Base-by-base conservation (phyloP, 2,888 invertebrate genomes). In the Galerucella pusilla region DNA sequence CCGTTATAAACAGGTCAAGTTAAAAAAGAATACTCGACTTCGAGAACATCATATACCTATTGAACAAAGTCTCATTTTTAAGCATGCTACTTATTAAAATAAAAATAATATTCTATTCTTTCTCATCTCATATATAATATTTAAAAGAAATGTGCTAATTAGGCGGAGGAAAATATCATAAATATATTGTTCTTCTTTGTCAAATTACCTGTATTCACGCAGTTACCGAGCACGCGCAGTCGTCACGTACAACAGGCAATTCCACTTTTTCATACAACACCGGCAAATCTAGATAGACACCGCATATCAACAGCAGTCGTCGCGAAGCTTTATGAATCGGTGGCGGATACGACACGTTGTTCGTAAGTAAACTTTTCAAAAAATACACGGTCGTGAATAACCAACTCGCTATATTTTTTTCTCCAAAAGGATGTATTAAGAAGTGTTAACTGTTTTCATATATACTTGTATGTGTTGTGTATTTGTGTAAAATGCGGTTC, bases 401-500 rank as follows among this genome's bases (percentile, higher is more conserved):
- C 9, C 7, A n/a, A 16, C 11, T 35, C 28, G 64, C 2, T 5
- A 1, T 35, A 14, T 49, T 49, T 49, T 49, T 49, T 14, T 14
- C 11, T 14, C 49, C 49, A 49, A 11, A 49, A 49, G 4, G 64
- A 42, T 42, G 28, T 65, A 46, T 65, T 20, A 20, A 57, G 46
- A 20, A 57, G 46, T 20, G 46, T 65, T 46, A 12, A 16, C 2
- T 42, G 45, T 46, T 64, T 46, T 46, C 2, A 16, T 65, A 67
- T 69, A 72, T 69, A 71, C 45, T 78, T 76, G 79, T 75, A 75
- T 80, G 79, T 79, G 80, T 77, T 76, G 79, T 80, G 77, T 71
- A 71, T 76, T 76, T 79, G 81, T 80, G 78, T 79, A 83, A 81
- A 80, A 85, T 85, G 85, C 82, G 79, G 84, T 83, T 84, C 80